Percentiles rank a stretch among this genome's conserved stretches.
Conservation (phyloP, 2,113 vertebrate species). For the Pseudorhombus dupliciocellatus region DNA sequence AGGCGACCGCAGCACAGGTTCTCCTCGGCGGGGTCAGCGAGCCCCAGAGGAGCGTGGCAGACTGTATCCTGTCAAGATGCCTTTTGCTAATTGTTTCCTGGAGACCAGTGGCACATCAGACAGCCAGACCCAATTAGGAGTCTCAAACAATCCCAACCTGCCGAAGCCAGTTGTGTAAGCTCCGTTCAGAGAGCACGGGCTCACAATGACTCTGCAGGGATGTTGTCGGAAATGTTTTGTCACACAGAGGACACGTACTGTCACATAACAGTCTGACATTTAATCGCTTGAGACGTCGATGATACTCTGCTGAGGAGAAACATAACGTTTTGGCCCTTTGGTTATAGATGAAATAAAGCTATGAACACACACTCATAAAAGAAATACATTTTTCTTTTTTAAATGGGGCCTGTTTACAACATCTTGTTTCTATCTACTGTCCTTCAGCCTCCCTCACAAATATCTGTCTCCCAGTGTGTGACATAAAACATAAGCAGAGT, state of each 20-base stretch:
- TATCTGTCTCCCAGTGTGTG: background rate
- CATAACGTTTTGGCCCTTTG: background rate
- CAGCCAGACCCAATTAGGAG: constrained; percentile 65
- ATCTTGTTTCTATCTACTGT: no score
- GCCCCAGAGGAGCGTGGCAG: constrained; percentile 39
- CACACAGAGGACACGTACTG: constrained; percentile 1
- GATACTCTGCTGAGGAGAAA: background rate
- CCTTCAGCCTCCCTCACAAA: no score
- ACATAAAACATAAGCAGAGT: background rate
- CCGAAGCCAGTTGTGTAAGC: constrained; percentile 39
- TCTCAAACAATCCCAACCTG: constrained; percentile 56
- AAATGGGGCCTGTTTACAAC: no score
- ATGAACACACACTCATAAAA: no score
- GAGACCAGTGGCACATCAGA: constrained; percentile 61
- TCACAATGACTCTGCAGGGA: constrained; percentile 35
- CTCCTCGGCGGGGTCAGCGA: constrained; percentile 51
- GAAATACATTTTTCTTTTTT: no score
- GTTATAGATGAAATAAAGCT: background rate
- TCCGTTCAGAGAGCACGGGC: background rate
- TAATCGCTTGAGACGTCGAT: background rate
- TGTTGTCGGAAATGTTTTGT: constrained; percentile 18
- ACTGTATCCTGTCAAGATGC: constrained; percentile 64
- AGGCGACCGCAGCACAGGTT: constrained; percentile 36
- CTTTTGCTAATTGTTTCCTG: constrained; percentile 71
- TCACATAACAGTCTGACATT: background rate